Evolutionary conservation across 1,140 invertebrate species (phyloP).

Genomic region (Chrysoperla carnea): DNA sequence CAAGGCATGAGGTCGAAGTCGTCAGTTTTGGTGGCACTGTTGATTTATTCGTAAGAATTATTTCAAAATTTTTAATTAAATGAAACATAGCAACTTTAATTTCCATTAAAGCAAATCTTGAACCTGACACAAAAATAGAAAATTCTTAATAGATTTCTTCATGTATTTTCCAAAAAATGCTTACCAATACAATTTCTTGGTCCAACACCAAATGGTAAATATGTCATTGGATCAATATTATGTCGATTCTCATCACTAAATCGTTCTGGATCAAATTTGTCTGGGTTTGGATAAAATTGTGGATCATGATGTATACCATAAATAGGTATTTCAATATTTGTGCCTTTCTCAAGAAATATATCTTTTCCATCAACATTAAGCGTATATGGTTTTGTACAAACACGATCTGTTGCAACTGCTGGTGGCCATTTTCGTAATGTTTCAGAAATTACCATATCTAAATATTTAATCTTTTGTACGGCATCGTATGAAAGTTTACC

Average conservation of each 20-base stretch:
- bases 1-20: too few species aligned
- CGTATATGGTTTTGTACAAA: constrained; percentile 29
- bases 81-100: constrained; percentile 29
- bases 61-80: constrained; percentile 9
- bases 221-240: constrained; percentile 17
- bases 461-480: constrained; percentile 6
- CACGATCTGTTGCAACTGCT: constrained; percentile 24
- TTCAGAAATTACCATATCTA: constrained; percentile 22
- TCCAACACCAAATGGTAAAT: constrained; percentile 33
- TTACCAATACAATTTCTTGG: constrained; percentile 20
- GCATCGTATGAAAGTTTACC: neutral
- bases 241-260: constrained; percentile 27
- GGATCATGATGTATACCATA: constrained; percentile 31
- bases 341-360: constrained; percentile 14
- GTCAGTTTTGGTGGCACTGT: constrained; percentile 9
- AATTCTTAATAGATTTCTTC: too few species aligned
- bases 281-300: constrained; percentile 28
- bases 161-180: neutral
- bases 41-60: constrained; percentile 4
- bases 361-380: constrained; percentile 5
- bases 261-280: constrained; percentile 31
- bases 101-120: constrained; percentile 37
- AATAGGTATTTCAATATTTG: constrained; percentile 21
- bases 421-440: constrained; percentile 35
- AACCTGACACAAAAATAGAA: constrained; percentile 4